phyloP scores from a whole-genome alignment of 2,113 vertebrate genomes.

The Cyprinodon tularosa region DNA sequence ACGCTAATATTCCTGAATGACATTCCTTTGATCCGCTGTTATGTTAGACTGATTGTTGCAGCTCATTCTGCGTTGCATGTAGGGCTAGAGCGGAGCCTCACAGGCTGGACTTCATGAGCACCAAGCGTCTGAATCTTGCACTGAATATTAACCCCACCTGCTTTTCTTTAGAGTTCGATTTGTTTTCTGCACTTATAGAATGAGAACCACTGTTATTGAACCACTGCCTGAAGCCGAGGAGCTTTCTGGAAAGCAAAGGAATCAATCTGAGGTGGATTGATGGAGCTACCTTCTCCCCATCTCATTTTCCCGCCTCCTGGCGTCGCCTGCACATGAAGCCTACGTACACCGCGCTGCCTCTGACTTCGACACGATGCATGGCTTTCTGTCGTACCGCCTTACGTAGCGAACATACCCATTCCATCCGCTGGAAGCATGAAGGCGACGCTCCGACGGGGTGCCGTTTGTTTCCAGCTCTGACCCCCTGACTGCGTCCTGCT shows the following conservation, averaged over 20 bases:
- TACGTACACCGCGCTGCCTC: slow-evolving; percentile 76
- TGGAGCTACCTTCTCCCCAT: slow-evolving; percentile 2
- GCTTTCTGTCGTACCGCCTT: slow-evolving; percentile 64
- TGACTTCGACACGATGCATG: slow-evolving; percentile 64
- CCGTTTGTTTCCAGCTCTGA: neutral
- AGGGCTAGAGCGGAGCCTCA: neutral
- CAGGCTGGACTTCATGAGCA: neutral
- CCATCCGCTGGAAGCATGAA: slow-evolving; percentile 32
- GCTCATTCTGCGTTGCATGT: slow-evolving; percentile 36
- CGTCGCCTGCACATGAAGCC: slow-evolving; percentile 53
- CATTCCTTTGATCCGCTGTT: slow-evolving; percentile 38
- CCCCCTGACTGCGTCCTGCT: slow-evolving; percentile 23
- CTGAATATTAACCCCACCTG: slow-evolving; percentile 24
- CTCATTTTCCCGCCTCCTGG: slow-evolving; percentile 4
- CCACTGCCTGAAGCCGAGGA: neutral
- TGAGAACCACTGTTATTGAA: slow-evolving; percentile 30
- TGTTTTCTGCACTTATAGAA: slow-evolving; percentile 22
- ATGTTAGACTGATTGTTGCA: slow-evolving; percentile 22
- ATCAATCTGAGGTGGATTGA: neutral
- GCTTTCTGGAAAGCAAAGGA: neutral
- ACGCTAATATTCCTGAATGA: slow-evolving; percentile 10
- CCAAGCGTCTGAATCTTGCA: slow-evolving; percentile 14
- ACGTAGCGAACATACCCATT: slow-evolving; percentile 56
- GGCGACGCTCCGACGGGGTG: neutral
- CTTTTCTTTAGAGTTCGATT: slow-evolving; percentile 22